Conservation (phyloP, 2,888 invertebrate genomes). For the Nymphalis urticae region DNA sequence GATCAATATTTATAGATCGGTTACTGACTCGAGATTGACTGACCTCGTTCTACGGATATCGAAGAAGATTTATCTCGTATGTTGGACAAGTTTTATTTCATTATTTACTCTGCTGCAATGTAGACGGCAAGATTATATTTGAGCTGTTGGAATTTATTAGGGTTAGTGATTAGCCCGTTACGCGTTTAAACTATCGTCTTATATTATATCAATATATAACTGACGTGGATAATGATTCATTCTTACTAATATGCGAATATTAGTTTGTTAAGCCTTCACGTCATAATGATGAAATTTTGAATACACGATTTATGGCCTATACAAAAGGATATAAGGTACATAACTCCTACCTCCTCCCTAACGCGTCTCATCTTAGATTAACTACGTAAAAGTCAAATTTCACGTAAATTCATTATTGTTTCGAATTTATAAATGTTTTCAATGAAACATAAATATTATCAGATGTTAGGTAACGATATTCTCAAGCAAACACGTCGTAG, state of each 20-base stretch:
- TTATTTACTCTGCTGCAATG: constrained; percentile 34
- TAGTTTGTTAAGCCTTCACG: too few species aligned
- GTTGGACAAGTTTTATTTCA: constrained; percentile 40
- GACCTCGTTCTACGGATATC: constrained; percentile 59
- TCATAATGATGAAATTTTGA: too few species aligned
- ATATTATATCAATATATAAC: not conserved
- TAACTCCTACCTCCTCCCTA: not conserved
- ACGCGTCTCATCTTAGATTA: too few species aligned
- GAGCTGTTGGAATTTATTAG: constrained; percentile 23
- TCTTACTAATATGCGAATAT: not conserved
- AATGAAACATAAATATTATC: constrained; percentile 38
- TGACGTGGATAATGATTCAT: not conserved
- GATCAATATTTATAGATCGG: constrained; percentile 63
- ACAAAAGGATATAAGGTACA: too few species aligned
- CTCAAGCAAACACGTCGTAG: constrained; percentile 38
- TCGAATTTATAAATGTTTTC: constrained; percentile 9
- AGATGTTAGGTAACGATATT: constrained; percentile 45
- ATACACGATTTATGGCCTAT: too few species aligned
- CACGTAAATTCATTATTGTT: too few species aligned
- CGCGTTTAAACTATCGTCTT: not conserved
- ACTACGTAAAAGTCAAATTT: too few species aligned
- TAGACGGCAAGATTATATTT: constrained; percentile 22
- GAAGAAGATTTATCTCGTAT: constrained; percentile 46
- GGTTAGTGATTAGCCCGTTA: constrained; percentile 6
- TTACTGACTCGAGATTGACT: constrained; percentile 54